Evolutionary conservation across 2,113 vertebrate species (phyloP).

Genomic region (Pollimyrus isidori): DNA sequence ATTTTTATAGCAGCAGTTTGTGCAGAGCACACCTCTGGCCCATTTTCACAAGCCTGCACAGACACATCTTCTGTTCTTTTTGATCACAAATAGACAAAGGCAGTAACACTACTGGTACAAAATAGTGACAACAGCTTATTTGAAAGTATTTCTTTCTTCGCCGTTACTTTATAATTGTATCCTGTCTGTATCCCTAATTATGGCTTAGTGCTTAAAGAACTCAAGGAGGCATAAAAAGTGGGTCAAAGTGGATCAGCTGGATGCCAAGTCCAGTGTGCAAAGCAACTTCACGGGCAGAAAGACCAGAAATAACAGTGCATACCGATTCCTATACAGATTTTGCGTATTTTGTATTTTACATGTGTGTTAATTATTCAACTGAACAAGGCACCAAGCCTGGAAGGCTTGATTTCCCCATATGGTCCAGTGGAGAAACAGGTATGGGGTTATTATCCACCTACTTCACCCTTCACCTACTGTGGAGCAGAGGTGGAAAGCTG

Average conservation of each 20-base stretch:
- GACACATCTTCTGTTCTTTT: neutral
- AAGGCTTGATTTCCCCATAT: neutral
- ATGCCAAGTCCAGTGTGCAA: neutral
- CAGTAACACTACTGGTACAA: neutral
- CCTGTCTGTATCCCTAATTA: conserved; percentile 9
- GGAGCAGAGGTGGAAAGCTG: neutral
- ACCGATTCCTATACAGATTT: neutral
- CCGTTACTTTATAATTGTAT: conserved; percentile 4
- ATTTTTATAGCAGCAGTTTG: neutral
- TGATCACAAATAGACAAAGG: neutral
- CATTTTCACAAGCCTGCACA: neutral
- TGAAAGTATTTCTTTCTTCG: neutral
- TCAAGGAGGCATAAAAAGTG: conserved; percentile 5
- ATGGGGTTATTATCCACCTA: neutral
- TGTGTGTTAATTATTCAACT: neutral
- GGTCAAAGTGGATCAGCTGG: neutral
- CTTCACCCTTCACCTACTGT: neutral
- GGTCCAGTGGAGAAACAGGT: neutral
- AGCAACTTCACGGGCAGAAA: neutral
- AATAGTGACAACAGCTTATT: neutral
- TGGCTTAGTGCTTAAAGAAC: neutral
- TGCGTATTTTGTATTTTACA: neutral
- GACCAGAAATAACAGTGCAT: neutral
- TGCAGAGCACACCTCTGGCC: neutral
- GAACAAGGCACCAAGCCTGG: neutral